These are phyloP conservation scores for Spisula subtruncata DNA, from an alignment of 2,888 invertebrate genomes.

Conservation along the genomic window DNA sequence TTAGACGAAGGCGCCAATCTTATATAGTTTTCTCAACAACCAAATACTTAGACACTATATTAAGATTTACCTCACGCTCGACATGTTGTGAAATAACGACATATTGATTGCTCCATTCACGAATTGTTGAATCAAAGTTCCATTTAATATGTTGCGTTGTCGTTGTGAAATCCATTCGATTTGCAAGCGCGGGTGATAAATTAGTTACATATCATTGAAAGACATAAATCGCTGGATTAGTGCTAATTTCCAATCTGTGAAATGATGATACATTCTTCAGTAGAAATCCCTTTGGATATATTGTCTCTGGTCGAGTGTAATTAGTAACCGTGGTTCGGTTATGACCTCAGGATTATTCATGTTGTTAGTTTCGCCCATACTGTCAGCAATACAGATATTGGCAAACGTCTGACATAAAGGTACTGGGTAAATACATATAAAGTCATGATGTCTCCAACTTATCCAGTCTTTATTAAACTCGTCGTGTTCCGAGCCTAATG, in stretches of 20 bases:
- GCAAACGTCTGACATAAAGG: background rate
- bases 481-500: background rate
- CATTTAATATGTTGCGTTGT: conserved; percentile 19
- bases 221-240: conserved; percentile 40
- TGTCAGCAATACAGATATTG: background rate
- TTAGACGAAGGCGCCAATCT: background rate
- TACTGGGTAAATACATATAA: background rate
- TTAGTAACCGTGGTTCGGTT: background rate
- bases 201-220: conserved; percentile 27
- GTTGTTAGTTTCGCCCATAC: background rate
- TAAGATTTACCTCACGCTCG: conserved; percentile 23
- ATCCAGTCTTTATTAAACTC: background rate
- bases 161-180: conserved; percentile 1
- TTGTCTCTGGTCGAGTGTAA: background rate
- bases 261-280: conserved; percentile 25
- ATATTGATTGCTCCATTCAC: conserved; percentile 32
- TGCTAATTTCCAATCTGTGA: conserved; percentile 42
- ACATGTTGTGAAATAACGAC: conserved; percentile 17
- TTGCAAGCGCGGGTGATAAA: background rate
- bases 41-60: conserved; percentile 43
- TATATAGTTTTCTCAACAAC: background rate
- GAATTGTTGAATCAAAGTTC: background rate
- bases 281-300: conserved; percentile 9
- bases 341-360: background rate
- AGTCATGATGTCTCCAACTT: background rate